A percentile compares a stretch with the other conserved stretches of the same genome.
Conservation (phyloP, 2,888 invertebrate species). For the Caenorhabditis sp. region DNA sequence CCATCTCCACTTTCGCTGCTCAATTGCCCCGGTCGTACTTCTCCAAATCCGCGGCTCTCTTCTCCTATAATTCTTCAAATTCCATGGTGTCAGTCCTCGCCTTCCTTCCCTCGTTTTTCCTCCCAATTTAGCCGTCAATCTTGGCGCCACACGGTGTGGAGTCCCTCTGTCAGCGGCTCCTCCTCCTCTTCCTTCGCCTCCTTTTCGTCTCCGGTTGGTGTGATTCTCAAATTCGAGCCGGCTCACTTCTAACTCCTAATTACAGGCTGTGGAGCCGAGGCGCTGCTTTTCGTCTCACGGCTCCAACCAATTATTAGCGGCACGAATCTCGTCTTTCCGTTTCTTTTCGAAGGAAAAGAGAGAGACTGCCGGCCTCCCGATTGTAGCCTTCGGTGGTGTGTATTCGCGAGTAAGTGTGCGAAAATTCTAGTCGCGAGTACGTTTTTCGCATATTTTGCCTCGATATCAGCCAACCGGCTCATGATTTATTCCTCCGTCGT, state of each 20-base stretch:
- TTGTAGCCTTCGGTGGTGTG: slow-evolving; percentile 13
- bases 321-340: slow-evolving; percentile 42
- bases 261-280: slow-evolving; percentile 25
- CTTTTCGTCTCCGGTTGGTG: too few species aligned
- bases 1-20: slow-evolving; percentile 34
- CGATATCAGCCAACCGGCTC: slow-evolving; percentile 5
- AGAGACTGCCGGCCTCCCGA: neutral
- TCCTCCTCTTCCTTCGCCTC: neutral
- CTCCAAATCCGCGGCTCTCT: slow-evolving; percentile 6
- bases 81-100: slow-evolving; percentile 21
- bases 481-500: slow-evolving; percentile 20
- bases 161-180: neutral
- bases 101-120: slow-evolving; percentile 4
- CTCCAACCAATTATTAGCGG: slow-evolving; percentile 50
- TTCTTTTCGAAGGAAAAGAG: slow-evolving; percentile 1
- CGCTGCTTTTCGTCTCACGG: slow-evolving; percentile 2
- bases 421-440: slow-evolving; percentile 30
- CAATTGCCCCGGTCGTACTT: slow-evolving; percentile 34
- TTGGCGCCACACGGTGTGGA: slow-evolving; percentile 10
- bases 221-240: slow-evolving; percentile 10
- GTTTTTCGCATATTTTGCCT: slow-evolving; percentile 8
- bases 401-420: slow-evolving; percentile 21
- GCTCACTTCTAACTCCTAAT: slow-evolving; percentile 33
- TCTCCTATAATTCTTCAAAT: slow-evolving; percentile 45
- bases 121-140: slow-evolving; percentile 48